phyloP scores from a whole-genome alignment of 53 echinoderm and acorn worm genomes.

The Glandiceps talaboti region DNA sequence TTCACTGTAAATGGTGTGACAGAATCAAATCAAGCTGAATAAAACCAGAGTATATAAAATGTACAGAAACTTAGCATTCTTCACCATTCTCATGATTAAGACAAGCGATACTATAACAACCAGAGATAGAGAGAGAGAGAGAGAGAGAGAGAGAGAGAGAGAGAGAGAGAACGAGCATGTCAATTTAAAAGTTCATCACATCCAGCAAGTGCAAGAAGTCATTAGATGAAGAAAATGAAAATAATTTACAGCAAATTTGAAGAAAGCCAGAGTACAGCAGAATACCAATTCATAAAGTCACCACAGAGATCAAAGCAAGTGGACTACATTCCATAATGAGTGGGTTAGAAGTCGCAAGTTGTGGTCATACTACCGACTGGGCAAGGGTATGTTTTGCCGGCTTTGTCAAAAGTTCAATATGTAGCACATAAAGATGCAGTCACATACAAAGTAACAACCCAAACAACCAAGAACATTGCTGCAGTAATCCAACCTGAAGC shows the following conservation, averaged over 20 bases:
- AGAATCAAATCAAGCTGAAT: too few relatives aligned
- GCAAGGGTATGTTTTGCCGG: slow-evolving; percentile 24
- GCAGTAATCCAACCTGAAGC: slow-evolving; percentile 19
- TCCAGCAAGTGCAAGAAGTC: background rate
- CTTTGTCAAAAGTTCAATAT: slow-evolving; percentile 26
- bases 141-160: too few relatives aligned
- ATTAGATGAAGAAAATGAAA: background rate
- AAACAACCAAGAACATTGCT: slow-evolving; percentile 17
- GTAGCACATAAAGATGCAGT: slow-evolving; percentile 17
- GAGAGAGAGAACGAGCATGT: too few relatives aligned
- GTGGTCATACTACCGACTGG: slow-evolving; percentile 21
- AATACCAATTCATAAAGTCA: background rate
- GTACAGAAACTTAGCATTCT: too few relatives aligned
- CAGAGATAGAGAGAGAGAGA: too few relatives aligned
- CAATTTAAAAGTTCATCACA: background rate
- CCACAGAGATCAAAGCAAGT: background rate
- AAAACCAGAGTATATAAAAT: too few relatives aligned
- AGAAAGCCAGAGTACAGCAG: background rate
- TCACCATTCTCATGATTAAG: too few relatives aligned
- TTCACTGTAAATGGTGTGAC: too few relatives aligned
- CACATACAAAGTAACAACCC: slow-evolving; percentile 2
- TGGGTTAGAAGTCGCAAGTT: background rate
- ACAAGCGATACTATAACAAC: too few relatives aligned
- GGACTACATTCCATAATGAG: background rate
- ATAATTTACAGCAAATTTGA: background rate